Evolutionary conservation across 1,140 invertebrate genomes (phyloP).

Genomic region (Drosophila pectinifera): DNA sequence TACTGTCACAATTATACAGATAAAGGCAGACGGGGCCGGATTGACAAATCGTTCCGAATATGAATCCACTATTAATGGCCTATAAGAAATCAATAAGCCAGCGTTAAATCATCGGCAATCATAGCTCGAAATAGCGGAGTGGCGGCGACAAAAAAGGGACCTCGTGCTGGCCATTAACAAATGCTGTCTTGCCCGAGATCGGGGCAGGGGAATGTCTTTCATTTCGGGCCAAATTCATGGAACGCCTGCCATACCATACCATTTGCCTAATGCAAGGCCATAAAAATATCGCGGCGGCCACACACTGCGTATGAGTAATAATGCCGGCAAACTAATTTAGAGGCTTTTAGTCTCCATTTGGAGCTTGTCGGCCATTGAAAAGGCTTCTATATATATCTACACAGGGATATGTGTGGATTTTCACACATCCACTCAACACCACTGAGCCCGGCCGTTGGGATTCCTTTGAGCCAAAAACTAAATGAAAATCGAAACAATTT

Average conservation of each 20-base stretch:
- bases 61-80: slow-evolving; percentile 52
- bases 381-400: slow-evolving; percentile 11
- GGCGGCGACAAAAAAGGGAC: slow-evolving; percentile 4
- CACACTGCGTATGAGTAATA: slow-evolving; percentile 55
- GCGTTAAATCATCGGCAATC: slow-evolving; percentile 46
- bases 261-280: slow-evolving; percentile 57
- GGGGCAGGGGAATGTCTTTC: slow-evolving; percentile 18
- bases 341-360: slow-evolving; percentile 54
- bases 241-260: slow-evolving; percentile 29
- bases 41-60: slow-evolving; percentile 46
- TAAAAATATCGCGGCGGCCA: slow-evolving; percentile 34
- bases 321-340: slow-evolving; percentile 46
- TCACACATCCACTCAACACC: slow-evolving; percentile 36
- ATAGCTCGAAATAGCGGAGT: slow-evolving; percentile 27
- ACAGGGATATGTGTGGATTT: slow-evolving; percentile 13
- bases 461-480: slow-evolving; percentile 36
- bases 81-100: slow-evolving; percentile 51
- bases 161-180: slow-evolving; percentile 44
- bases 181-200: slow-evolving; percentile 22
- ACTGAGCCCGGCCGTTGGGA: neutral
- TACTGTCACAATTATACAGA: slow-evolving; percentile 47
- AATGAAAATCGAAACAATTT: slow-evolving; percentile 53
- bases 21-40: slow-evolving; percentile 32
- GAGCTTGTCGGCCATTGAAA: slow-evolving; percentile 23
- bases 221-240: slow-evolving; percentile 30